These are phyloP conservation scores for Drosophila simulans DNA, from an alignment of 1,140 invertebrate genomes.

Conservation along the genomic window DNA sequence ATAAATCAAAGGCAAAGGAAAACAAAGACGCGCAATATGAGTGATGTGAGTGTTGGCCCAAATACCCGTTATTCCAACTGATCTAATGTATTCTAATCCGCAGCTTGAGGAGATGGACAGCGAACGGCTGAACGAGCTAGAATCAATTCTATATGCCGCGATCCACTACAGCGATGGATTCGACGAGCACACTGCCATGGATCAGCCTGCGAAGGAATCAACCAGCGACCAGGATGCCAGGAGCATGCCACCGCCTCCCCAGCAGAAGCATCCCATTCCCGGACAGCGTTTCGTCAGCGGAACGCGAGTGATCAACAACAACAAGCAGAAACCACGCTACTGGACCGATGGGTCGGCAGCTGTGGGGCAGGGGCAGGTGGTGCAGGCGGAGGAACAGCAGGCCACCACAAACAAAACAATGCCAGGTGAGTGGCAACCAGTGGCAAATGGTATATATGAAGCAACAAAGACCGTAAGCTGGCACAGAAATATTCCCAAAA, in stretches of 20 bases:
- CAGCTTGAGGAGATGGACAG: constrained; percentile 76
- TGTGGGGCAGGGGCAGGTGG: constrained; percentile 10
- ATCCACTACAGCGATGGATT: constrained; percentile 71
- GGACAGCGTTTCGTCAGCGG: constrained; percentile 50
- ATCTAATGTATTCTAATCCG: not conserved
- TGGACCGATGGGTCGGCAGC: constrained; percentile 37
- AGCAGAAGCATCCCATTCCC: not conserved
- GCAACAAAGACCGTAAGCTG: no score
- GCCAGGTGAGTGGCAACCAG: constrained; percentile 10
- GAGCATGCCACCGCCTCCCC: constrained; percentile 56
- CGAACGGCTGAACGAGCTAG: constrained; percentile 84
- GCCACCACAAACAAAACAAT: constrained; percentile 12
- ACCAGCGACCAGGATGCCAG: constrained; percentile 26
- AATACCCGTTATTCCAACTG: not conserved
- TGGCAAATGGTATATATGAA: not conserved
- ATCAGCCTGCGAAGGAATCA: constrained; percentile 15
- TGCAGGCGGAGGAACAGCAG: not conserved
- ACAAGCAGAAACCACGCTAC: constrained; percentile 51
- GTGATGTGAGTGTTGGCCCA: constrained; percentile 50
- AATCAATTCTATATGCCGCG: constrained; percentile 84
- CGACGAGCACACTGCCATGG: constrained; percentile 9
- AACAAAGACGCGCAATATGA: constrained; percentile 51
- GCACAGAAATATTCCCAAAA: no score
- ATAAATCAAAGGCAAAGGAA: constrained; percentile 15
- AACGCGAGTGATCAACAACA: constrained; percentile 64